Percentiles rank a stretch among this genome's conserved stretches.
phyloP scores from a whole-genome alignment of 2,113 vertebrate genomes.

The Pterophyllum scalare region DNA sequence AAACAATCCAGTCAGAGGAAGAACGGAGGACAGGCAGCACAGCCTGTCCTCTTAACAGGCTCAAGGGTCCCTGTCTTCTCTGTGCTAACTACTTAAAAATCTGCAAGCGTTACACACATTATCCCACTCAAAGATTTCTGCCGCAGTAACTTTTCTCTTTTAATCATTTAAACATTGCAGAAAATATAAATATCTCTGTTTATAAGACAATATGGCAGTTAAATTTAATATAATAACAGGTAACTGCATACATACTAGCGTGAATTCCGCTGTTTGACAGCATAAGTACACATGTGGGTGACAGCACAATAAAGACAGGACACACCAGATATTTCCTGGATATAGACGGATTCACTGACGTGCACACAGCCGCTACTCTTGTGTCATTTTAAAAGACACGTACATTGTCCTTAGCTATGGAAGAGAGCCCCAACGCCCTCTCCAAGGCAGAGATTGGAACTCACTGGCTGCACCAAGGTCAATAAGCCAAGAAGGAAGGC shows the following conservation, averaged over 20 bases:
- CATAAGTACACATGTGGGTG: constrained; percentile 14
- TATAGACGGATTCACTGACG: constrained; percentile 31
- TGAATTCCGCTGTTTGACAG: not conserved
- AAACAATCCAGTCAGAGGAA: constrained; percentile 24
- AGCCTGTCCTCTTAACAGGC: constrained; percentile 38
- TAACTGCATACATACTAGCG: not conserved
- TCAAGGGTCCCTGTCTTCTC: constrained; percentile 33
- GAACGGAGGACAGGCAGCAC: constrained; percentile 16
- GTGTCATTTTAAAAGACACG: constrained; percentile 25
- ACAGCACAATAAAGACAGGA: constrained; percentile 19
- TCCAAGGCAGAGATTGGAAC: constrained; percentile 38
- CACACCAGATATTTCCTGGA: constrained; percentile 14
- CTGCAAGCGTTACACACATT: constrained; percentile 15
- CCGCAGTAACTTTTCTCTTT: not conserved
- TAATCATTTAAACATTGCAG: not conserved
- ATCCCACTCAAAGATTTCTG: not conserved
- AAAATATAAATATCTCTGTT: not conserved
- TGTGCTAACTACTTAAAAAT: constrained; percentile 1
- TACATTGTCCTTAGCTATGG: not conserved
- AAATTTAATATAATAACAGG: not conserved
- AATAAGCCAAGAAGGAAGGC: constrained; percentile 27
- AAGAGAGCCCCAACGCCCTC: constrained; percentile 29
- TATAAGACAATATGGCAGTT: not conserved
- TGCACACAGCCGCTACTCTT: constrained; percentile 34
- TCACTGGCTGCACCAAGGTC: constrained; percentile 40